Percentiles rank a stretch among this genome's conserved stretches.
These are phyloP conservation scores for Lathamus discolor DNA, from an alignment of 2,113 vertebrate species.

Conservation along the genomic window DNA sequence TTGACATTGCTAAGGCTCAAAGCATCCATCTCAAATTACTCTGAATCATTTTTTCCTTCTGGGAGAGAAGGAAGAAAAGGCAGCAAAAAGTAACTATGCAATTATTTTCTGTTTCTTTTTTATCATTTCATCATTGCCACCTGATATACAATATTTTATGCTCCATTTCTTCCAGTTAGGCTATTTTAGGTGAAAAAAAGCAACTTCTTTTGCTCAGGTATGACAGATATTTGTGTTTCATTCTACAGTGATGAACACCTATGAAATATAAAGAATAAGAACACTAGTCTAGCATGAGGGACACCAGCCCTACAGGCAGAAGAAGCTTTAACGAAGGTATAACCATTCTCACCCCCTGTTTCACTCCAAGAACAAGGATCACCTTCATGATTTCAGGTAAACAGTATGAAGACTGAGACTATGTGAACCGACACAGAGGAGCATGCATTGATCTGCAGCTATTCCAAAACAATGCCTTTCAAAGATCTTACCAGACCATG, in stretches of 20 bases:
- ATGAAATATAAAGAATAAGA: fast-evolving
- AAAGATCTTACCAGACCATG: background rate
- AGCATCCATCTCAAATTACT: background rate
- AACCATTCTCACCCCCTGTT: fast-evolving
- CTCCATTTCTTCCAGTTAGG: background rate
- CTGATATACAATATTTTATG: background rate
- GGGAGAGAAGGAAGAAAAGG: background rate
- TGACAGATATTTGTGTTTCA: fast-evolving
- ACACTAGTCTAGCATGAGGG: background rate
- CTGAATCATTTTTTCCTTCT: background rate
- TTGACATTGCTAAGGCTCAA: background rate
- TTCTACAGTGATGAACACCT: background rate
- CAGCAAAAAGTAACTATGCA: background rate
- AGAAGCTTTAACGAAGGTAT: no score
- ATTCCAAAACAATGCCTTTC: fast-evolving
- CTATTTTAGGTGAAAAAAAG: background rate
- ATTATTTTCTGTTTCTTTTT: background rate
- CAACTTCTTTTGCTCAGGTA: background rate
- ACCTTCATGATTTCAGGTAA: background rate
- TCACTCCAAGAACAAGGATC: background rate
- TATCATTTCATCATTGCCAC: background rate
- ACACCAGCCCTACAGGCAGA: background rate
- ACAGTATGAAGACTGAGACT: fast-evolving
- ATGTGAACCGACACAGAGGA: fast-evolving
- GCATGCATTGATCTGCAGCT: fast-evolving